phyloP scores from a whole-genome alignment of 2,888 invertebrate genomes.

The Hetaerina titia region DNA sequence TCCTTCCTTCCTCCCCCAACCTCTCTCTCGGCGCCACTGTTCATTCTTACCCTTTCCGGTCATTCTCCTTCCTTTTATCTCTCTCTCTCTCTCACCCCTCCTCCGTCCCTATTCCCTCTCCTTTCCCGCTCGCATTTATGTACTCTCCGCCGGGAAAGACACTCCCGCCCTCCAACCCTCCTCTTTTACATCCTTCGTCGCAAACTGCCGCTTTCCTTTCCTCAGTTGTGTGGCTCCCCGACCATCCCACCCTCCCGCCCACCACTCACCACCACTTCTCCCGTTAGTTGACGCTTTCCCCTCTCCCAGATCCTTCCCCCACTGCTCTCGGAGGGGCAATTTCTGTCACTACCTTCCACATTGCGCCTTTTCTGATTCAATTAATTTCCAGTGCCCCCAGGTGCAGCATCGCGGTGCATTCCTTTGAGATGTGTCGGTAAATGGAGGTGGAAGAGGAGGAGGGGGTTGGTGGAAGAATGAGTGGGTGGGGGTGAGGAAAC shows the following conservation, averaged over 20 bases:
- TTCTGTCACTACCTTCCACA: slow-evolving; percentile 6
- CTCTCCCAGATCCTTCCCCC: background rate
- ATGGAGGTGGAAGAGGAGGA: background rate
- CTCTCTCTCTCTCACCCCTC: background rate
- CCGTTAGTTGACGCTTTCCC: background rate
- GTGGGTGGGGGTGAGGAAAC: background rate
- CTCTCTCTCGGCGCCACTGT: background rate
- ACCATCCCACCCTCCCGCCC: no score
- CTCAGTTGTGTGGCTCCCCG: no score
- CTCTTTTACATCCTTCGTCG: background rate
- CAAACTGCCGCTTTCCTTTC: no score
- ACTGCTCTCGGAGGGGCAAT: background rate
- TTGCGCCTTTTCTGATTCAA: slow-evolving; percentile 21
- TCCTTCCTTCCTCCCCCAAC: background rate
- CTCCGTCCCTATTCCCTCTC: background rate
- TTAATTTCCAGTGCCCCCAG: background rate
- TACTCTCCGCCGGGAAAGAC: background rate
- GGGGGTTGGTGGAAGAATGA: background rate
- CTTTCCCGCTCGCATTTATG: background rate
- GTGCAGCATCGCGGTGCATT: background rate
- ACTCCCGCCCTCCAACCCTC: background rate
- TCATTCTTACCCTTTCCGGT: background rate
- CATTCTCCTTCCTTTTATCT: background rate
- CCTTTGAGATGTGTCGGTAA: slow-evolving; percentile 26
- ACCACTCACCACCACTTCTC: background rate